phyloP scores from a whole-genome alignment of 2,797 vertebrate genomes.

The Botia kubotai region DNA sequence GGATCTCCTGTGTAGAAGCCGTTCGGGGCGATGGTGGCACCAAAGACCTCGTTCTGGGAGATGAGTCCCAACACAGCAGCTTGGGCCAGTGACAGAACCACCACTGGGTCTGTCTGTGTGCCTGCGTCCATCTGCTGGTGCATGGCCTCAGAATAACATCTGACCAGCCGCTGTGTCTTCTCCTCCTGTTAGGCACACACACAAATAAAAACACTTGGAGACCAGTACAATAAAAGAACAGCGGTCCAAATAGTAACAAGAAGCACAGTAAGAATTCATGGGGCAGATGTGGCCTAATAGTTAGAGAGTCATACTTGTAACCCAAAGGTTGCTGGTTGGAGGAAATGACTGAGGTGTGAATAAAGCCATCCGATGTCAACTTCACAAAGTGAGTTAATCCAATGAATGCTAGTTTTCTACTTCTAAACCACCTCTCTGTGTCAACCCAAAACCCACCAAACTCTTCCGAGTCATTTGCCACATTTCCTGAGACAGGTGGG shows the following conservation, averaged over 20 bases:
- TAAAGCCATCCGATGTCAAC: too few species aligned
- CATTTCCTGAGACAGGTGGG: not conserved
- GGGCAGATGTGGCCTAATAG: too few species aligned
- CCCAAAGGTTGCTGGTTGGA: too few species aligned
- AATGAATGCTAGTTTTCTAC: too few species aligned
- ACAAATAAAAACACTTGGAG: not conserved
- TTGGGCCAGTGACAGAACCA: conserved; percentile 96
- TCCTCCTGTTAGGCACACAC: conserved; percentile 76
- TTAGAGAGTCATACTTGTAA: too few species aligned
- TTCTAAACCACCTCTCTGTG: too few species aligned
- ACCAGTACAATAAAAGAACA: not conserved
- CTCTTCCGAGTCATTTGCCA: not conserved
- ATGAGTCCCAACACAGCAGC: conserved; percentile 94
- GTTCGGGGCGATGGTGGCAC: conserved; percentile 89
- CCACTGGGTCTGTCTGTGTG: conserved; percentile 96
- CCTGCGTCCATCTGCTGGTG: conserved; percentile 91
- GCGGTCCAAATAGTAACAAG: not conserved
- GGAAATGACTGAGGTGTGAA: too few species aligned
- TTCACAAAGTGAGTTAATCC: too few species aligned
- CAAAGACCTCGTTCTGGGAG: conserved; percentile 93
- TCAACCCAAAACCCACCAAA: too few species aligned
- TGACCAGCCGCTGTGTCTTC: conserved; percentile 82
- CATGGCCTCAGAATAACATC: conserved; percentile 85
- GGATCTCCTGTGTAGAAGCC: conserved; percentile 88
- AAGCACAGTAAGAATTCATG: too few species aligned